phyloP scores from a whole-genome alignment of 2,797 vertebrate genomes.

The Takifugu ocellatus region DNA sequence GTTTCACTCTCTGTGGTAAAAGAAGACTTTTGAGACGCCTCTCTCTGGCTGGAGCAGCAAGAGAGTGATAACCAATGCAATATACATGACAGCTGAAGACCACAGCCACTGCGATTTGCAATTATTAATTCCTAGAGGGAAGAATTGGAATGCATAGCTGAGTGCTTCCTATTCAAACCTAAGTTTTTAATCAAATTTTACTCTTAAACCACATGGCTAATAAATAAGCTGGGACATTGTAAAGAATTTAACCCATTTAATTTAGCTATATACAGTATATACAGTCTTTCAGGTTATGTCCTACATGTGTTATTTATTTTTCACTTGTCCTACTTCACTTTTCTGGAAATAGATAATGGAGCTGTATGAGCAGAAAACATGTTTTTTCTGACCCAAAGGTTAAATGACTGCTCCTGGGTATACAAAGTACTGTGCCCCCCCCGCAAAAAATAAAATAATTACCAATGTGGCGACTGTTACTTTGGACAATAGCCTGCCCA shows the following conservation, averaged over 20 bases:
- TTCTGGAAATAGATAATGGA: conserved; percentile 39
- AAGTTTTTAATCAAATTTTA: too few relatives aligned
- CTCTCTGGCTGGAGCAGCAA: conserved; percentile 7
- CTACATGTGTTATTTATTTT: conserved; percentile 53
- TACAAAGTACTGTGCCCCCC: conserved; percentile 8
- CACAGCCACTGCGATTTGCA: background rate
- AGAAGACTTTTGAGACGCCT: conserved; percentile 57
- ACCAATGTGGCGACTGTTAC: background rate
- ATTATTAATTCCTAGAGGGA: too few relatives aligned
- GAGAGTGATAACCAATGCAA: too few relatives aligned
- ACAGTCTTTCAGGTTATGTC: conserved; percentile 35
- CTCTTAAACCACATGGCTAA: too few relatives aligned
- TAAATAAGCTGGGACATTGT: background rate
- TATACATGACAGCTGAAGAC: background rate
- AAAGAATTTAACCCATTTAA: conserved; percentile 6
- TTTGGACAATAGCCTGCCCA: background rate
- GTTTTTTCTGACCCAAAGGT: conserved; percentile 59
- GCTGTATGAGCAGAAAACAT: conserved; percentile 28
- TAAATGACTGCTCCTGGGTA: conserved; percentile 27
- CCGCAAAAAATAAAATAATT: background rate
- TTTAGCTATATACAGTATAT: background rate
- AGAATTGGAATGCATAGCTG: background rate
- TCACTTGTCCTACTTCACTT: conserved; percentile 45
- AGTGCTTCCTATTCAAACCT: background rate
- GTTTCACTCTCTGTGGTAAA: conserved; percentile 52